A percentile compares a stretch with the other conserved stretches of the same genome.
These are phyloP conservation scores for Phasia obesa DNA, from an alignment of 2,888 invertebrate species.

Conservation along the genomic window DNA sequence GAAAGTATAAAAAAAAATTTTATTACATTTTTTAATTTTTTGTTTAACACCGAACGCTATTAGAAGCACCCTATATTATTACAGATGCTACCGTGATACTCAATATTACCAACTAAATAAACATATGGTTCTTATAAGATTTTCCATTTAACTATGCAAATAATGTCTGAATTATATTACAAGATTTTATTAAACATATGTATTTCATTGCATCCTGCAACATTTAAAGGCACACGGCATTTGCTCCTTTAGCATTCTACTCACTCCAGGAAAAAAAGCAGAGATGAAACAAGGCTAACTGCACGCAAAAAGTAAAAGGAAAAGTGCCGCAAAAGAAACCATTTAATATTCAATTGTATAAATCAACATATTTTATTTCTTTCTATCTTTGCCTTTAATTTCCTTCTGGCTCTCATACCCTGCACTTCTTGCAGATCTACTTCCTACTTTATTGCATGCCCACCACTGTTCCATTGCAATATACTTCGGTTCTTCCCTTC, in stretches of 20 bases:
- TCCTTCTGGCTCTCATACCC: conserved; percentile 3
- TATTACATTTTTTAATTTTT: no score
- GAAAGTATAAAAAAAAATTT: no score
- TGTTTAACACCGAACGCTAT: neutral
- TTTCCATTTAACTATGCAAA: conserved; percentile 56
- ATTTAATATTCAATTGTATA: conserved; percentile 66
- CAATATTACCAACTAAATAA: neutral
- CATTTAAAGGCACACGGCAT: conserved; percentile 11
- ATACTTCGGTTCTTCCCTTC: neutral
- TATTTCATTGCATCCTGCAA: conserved; percentile 44
- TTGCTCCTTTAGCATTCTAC: neutral
- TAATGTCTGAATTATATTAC: conserved; percentile 46
- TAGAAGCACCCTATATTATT: no score
- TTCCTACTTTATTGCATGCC: neutral
- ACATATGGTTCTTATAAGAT: conserved; percentile 16
- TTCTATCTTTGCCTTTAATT: conserved; percentile 34
- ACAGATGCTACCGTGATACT: neutral
- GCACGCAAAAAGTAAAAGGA: neutral
- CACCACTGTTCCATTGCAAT: neutral
- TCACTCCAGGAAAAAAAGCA: neutral
- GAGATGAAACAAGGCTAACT: neutral
- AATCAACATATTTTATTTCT: conserved; percentile 55
- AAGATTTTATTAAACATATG: conserved; percentile 46
- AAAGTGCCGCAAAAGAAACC: conserved; percentile 45
- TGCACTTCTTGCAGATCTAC: neutral